Evolutionary conservation across 1,140 invertebrate species (phyloP).

Genomic region (Nomia melanderi): DNA sequence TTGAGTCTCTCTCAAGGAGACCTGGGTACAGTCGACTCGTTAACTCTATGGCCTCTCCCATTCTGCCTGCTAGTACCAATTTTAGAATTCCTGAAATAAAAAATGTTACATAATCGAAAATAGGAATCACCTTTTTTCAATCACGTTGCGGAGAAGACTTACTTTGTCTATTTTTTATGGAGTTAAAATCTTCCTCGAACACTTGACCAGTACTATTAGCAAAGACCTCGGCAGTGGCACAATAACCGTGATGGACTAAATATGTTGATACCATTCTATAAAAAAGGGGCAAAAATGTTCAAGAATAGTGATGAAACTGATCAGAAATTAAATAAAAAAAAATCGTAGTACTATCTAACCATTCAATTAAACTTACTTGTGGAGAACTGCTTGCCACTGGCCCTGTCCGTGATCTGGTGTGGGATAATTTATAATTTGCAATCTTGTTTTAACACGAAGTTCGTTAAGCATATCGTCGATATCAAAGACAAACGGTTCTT

Average conservation of each 20-base stretch:
- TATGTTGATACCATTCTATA: slow-evolving; percentile 97
- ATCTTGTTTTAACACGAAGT: slow-evolving; percentile 89
- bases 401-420: slow-evolving; percentile 91
- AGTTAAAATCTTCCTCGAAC: slow-evolving; percentile 95
- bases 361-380: slow-evolving; percentile 85
- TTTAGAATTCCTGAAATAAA: slow-evolving; percentile 92
- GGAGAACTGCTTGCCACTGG: slow-evolving; percentile 94
- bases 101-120: not conserved
- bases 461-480: slow-evolving; percentile 98
- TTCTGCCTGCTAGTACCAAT: slow-evolving; percentile 93
- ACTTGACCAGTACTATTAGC: slow-evolving; percentile 93
- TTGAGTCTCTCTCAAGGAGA: slow-evolving; percentile 93
- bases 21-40: slow-evolving; percentile 95
- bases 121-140: not conserved
- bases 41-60: slow-evolving; percentile 96
- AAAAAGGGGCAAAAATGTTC: slow-evolving; percentile 28
- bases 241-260: slow-evolving; percentile 98
- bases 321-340: not conserved
- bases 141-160: slow-evolving; percentile 57
- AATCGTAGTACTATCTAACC: not conserved
- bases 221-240: slow-evolving; percentile 98
- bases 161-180: slow-evolving; percentile 99
- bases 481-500: slow-evolving; percentile 98
- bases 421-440: slow-evolving; percentile 93
- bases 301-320: no score